These are phyloP conservation scores for Labeo rohita DNA, from an alignment of 2,113 vertebrate species.

Conservation along the genomic window DNA sequence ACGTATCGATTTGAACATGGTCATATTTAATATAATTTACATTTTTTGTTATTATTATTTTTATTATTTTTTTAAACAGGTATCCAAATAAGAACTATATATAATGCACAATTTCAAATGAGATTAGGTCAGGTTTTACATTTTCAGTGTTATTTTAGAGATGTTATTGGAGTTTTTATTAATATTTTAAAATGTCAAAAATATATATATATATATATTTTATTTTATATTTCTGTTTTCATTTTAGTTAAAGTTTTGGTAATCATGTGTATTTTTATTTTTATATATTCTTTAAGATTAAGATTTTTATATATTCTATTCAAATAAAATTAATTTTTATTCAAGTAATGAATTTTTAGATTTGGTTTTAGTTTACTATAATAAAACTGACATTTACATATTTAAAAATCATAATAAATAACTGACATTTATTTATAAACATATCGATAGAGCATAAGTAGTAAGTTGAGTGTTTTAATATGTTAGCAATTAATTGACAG, in stretches of 20 bases:
- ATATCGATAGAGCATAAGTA: not conserved
- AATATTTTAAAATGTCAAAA: too few species aligned
- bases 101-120: too few species aligned
- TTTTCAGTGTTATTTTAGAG: too few species aligned
- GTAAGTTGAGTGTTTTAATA: not conserved
- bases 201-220: too few species aligned
- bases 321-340: too few species aligned
- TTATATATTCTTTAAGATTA: too few species aligned
- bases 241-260: too few species aligned
- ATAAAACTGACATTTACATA: not conserved
- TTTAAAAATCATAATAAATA: not conserved
- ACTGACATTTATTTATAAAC: not conserved
- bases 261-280: too few species aligned
- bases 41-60: not conserved
- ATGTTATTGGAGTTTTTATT: too few species aligned
- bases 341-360: not conserved
- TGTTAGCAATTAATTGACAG: not conserved
- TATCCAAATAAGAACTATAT: not conserved
- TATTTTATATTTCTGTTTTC: too few species aligned
- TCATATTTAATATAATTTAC: not conserved
- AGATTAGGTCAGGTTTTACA: too few species aligned
- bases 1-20: not conserved
- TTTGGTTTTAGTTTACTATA: not conserved
- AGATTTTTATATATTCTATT: too few species aligned
- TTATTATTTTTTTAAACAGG: not conserved